Conservation (phyloP, 2,888 invertebrate species). For the Drosophila buzzatii region DNA sequence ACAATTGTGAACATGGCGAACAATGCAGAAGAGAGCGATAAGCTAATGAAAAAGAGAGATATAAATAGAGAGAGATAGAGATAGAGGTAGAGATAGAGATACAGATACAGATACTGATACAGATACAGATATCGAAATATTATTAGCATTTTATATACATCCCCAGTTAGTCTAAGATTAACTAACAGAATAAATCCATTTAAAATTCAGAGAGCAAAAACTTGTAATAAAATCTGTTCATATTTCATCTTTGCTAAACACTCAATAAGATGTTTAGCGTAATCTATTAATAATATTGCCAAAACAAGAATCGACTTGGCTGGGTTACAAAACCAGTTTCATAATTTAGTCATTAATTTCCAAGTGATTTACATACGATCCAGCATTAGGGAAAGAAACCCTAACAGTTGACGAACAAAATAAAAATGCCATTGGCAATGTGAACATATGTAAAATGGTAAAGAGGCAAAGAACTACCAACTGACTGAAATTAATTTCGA, state of each 20-base stretch:
- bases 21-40: not conserved
- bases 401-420: conserved; percentile 2
- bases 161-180: not conserved
- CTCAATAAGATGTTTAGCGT: too few relatives aligned
- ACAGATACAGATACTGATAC: too few relatives aligned
- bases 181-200: not conserved
- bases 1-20: not conserved
- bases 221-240: not conserved
- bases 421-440: conserved; percentile 58
- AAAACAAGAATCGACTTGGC: conserved; percentile 16
- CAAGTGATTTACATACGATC: conserved; percentile 34
- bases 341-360: conserved; percentile 57
- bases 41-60: not conserved
- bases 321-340: conserved; percentile 48
- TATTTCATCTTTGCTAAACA: not conserved
- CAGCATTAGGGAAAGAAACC: conserved; percentile 11
- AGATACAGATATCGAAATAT: not conserved
- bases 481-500: conserved; percentile 74
- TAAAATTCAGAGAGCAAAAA: not conserved
- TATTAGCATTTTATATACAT: not conserved
- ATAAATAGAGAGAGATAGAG: too few relatives aligned
- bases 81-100: too few relatives aligned
- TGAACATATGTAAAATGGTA: conserved; percentile 74
- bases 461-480: conserved; percentile 63
- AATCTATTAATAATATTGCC: conserved; percentile 10